Conservation (phyloP, 2,888 invertebrate genomes). For the Temnothorax unifasciatus region DNA sequence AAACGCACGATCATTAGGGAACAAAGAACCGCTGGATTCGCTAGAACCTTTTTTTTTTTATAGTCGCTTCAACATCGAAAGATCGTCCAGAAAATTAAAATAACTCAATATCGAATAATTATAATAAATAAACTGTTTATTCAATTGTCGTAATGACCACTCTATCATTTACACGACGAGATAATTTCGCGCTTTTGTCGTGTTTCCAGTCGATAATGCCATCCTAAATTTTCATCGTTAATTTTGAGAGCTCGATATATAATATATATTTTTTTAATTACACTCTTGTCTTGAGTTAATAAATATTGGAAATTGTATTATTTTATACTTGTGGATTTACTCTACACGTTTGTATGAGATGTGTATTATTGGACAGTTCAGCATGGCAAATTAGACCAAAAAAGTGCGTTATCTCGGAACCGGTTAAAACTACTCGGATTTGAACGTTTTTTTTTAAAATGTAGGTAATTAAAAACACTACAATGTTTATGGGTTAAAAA, state of each 20-base stretch:
- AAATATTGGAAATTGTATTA: background rate
- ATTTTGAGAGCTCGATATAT: background rate
- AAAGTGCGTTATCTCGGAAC: too few relatives aligned
- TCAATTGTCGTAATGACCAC: background rate
- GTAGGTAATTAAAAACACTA: too few relatives aligned
- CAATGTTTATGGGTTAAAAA: too few relatives aligned
- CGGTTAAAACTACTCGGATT: too few relatives aligned
- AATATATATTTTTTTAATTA: conserved; percentile 10
- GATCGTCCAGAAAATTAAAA: background rate
- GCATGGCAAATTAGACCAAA: too few relatives aligned
- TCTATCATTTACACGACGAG: background rate
- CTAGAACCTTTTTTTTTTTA: background rate
- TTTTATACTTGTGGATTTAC: background rate
- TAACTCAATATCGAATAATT: background rate
- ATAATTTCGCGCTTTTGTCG: background rate
- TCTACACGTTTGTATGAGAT: background rate
- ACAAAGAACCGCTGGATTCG: background rate
- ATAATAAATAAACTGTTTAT: background rate
- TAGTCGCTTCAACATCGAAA: background rate
- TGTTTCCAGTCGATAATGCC: background rate
- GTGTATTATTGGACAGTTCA: conserved; percentile 91
- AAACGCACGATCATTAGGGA: background rate
- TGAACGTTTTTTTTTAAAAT: too few relatives aligned
- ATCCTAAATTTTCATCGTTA: background rate
- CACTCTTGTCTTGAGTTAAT: background rate